A percentile compares a stretch with the other conserved stretches of the same genome.
These are phyloP conservation scores for Mythimna loreyi DNA, from an alignment of 2,888 invertebrate species.

Conservation along the genomic window DNA sequence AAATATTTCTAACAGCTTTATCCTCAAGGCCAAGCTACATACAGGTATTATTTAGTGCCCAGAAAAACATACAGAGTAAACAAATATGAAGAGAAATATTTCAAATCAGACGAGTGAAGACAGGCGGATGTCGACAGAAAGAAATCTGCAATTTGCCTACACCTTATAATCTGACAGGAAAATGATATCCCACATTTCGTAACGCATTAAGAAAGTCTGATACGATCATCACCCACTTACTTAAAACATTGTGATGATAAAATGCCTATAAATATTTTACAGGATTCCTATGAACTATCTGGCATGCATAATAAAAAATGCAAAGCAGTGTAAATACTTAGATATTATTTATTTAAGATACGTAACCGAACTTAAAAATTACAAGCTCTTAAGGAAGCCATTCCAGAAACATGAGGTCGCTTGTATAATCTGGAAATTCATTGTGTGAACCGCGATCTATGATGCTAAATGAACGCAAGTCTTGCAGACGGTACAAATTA, in stretches of 20 bases:
- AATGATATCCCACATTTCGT: constrained; percentile 27
- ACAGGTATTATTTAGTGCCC: constrained; percentile 15
- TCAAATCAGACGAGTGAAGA: constrained; percentile 40
- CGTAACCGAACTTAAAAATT: constrained; percentile 83
- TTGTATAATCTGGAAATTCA: constrained; percentile 80
- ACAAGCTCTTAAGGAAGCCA: constrained; percentile 89
- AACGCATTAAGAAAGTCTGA: constrained; percentile 28
- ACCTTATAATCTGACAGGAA: constrained; percentile 20
- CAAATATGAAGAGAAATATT: constrained; percentile 25
- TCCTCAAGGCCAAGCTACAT: background rate
- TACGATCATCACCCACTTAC: constrained; percentile 42
- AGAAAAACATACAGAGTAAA: constrained; percentile 4
- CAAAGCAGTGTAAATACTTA: constrained; percentile 87
- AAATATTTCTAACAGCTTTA: background rate
- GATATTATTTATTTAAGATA: constrained; percentile 76
- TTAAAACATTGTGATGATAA: constrained; percentile 53
- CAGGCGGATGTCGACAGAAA: constrained; percentile 42
- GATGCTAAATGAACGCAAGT: constrained; percentile 83
- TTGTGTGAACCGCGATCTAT: constrained; percentile 85
- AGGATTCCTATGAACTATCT: constrained; percentile 86
- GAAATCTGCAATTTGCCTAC: constrained; percentile 30
- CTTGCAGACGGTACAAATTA: constrained; percentile 77
- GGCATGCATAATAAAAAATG: constrained; percentile 90
- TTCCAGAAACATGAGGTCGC: constrained; percentile 85
- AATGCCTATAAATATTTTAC: constrained; percentile 75